phyloP scores from a whole-genome alignment of 35 echinoderm and acorn worm genomes.

The Ophiothrix spiculata region DNA sequence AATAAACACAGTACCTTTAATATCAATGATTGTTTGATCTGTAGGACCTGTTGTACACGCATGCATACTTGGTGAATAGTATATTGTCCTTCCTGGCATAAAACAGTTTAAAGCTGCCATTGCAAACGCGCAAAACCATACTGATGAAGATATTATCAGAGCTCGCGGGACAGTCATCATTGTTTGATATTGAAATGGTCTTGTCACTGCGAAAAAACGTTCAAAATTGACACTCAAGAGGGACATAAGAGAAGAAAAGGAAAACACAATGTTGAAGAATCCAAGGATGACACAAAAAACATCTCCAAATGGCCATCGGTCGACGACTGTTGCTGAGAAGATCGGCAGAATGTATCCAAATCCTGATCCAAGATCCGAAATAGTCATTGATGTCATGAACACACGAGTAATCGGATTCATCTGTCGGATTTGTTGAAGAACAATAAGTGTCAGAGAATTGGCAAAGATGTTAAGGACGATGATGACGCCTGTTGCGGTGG shows the following conservation, averaged over 20 bases:
- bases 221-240: slow-evolving; percentile 10
- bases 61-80: not conserved
- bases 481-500: too few relatives aligned
- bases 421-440: too few relatives aligned
- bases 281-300: slow-evolving; percentile 6
- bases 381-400: slow-evolving; percentile 28
- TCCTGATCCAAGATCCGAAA: slow-evolving; percentile 7
- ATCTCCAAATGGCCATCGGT: slow-evolving; percentile 23
- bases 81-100: not conserved
- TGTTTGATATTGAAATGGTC: slow-evolving; percentile 7
- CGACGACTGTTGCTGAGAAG: not conserved
- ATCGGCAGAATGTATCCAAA: slow-evolving; percentile 1
- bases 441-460: too few relatives aligned
- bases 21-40: not conserved
- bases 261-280: slow-evolving; percentile 20
- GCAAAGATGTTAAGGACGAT: too few relatives aligned
- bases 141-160: not conserved
- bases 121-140: slow-evolving; percentile 3
- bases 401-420: too few relatives aligned
- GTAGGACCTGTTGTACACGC: not conserved
- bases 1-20: not conserved
- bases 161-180: slow-evolving; percentile 20
- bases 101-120: not conserved
- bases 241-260: slow-evolving; percentile 4
- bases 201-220: slow-evolving; percentile 8